Percentiles rank a stretch among this genome's conserved stretches.
phyloP scores from a whole-genome alignment of 1,140 invertebrate species.

The Tetragonula clypearis region DNA sequence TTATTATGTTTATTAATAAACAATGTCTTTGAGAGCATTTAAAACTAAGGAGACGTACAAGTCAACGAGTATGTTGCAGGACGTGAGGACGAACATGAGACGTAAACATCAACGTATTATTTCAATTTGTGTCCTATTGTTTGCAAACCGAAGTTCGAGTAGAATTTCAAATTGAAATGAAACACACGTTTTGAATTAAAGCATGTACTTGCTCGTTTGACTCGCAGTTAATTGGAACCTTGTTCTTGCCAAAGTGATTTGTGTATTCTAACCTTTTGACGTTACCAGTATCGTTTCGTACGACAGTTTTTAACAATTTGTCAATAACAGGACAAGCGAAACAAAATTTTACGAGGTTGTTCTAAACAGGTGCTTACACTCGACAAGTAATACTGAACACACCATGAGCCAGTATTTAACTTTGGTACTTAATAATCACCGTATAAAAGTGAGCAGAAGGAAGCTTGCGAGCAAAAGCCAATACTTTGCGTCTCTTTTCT shows the following conservation, averaged over 20 bases:
- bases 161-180: neutral
- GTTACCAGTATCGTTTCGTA: neutral
- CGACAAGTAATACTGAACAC: neutral
- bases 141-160: neutral
- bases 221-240: neutral
- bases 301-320: neutral
- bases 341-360: neutral
- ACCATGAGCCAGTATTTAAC: constrained; percentile 21
- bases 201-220: neutral
- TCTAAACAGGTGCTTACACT: neutral
- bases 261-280: neutral
- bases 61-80: neutral
- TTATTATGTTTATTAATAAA: neutral
- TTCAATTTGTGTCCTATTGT: neutral
- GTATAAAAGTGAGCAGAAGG: constrained; percentile 46
- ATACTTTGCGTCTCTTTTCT: constrained; percentile 67
- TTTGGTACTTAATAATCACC: constrained; percentile 44
- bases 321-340: neutral
- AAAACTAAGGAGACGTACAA: neutral
- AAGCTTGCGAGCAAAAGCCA: constrained; percentile 56
- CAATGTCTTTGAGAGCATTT: neutral
- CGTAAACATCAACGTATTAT: neutral
- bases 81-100: neutral
- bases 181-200: neutral
- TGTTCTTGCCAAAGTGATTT: neutral